Conservation (phyloP, 1,140 invertebrate genomes). For the Schlechtendalia chinensis region DNA sequence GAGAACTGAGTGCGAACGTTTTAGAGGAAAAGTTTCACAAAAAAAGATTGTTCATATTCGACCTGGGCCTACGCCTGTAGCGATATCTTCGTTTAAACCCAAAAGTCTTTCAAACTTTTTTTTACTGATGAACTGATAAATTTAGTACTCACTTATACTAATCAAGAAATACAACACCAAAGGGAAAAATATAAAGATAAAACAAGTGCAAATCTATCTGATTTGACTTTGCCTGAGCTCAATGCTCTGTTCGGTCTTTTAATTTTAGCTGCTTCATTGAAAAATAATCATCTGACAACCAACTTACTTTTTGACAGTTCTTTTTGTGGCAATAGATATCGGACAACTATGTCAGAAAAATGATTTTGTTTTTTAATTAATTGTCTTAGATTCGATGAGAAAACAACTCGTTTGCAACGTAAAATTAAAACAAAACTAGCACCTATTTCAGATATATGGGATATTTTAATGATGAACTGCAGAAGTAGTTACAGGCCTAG, state of each 20-base stretch:
- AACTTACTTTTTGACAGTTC: no score
- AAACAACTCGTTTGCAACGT: conserved; percentile 53
- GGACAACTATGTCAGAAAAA: conserved; percentile 54
- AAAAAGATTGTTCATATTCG: conserved; percentile 9
- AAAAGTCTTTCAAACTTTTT: no score
- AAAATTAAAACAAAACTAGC: conserved; percentile 53
- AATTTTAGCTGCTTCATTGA: no score
- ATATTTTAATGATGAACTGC: conserved; percentile 53
- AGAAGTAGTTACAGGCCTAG: conserved; percentile 53
- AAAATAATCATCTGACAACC: no score
- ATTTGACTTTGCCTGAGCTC: conserved; percentile 50
- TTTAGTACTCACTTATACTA: conserved; percentile 47
- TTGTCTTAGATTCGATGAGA: conserved; percentile 56
- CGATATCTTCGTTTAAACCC: no score
- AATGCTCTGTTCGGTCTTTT: no score
- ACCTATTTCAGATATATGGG: conserved; percentile 53
- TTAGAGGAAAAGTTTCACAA: neutral
- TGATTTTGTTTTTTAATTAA: conserved; percentile 56
- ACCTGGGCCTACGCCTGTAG: neutral
- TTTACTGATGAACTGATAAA: no score
- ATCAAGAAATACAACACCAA: conserved; percentile 50
- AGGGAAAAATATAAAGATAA: conserved; percentile 41
- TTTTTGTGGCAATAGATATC: no score
- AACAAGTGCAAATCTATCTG: conserved; percentile 20
- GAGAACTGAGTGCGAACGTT: no score